Base-by-base conservation (phyloP, 2,113 vertebrate species). In the Rhinopomastus cyanomelas region DNA sequence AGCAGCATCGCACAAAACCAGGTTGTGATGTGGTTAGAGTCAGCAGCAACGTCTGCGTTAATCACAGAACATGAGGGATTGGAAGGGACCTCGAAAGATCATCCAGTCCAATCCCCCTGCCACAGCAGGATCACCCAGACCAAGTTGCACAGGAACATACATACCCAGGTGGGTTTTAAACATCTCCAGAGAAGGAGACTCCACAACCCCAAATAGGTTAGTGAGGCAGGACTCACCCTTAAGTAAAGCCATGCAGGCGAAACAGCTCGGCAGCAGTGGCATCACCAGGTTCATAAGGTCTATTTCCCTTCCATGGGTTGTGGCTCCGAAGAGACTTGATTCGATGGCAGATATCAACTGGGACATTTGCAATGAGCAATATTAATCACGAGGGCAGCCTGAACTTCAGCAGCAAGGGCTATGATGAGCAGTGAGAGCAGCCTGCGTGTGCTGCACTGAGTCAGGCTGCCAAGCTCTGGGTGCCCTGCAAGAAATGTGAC, bases 311-410 rank as follows among this genome's bases (percentile, higher is more conserved):
- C 42, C 4, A 3, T 0, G 0, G 27, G 25, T 51, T 17, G 48
- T 20, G 19, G 26, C 67, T 19, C 16, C 0, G 3, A 60, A 29
- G 26, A 49, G 30, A 26, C 32, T 37, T 19, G 26, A 49, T 65
- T 32, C 30, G 26, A 55, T 42, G 46, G 48, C 64, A 66, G 80
- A 79, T 65, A 69, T 30, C 57, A 76, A 7, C n/a, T 11, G 16
- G 48, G n/a, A 34, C 51, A 56, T 75, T 55, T 59, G 32, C 32
- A 52, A 83, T 44, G 56, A 44, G 8, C 46, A 30, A 16, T 52
- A 46, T 20, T 21, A 11, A 21, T 26, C 3, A 30, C 3, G 1
- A 22, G 66, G 53, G 19, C 5, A 3, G 1, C 2, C 6, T 30
- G 51, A 34, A 23, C 46, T 52, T 21, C 16, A 42, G 39, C 39